These are phyloP conservation scores for Arge pagana DNA, from an alignment of 2,888 invertebrate genomes.

Conservation along the genomic window DNA sequence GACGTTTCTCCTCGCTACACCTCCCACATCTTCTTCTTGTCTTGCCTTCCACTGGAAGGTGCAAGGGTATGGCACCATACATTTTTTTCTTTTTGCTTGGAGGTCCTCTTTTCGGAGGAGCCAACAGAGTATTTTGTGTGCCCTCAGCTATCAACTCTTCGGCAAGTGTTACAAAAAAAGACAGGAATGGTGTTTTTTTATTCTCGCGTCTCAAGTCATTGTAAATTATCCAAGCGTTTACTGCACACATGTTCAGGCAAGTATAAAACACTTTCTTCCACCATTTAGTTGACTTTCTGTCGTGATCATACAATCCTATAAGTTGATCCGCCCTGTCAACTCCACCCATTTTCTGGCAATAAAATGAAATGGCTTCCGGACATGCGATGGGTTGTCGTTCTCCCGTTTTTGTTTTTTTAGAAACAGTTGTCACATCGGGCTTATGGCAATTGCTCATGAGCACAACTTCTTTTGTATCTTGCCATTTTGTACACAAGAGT, in stretches of 20 bases:
- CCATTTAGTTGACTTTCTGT: conserved; percentile 44
- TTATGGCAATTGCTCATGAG: conserved; percentile 37
- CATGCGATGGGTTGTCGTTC: conserved; percentile 33
- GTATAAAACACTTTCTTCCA: conserved; percentile 44
- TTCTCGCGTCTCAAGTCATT: conserved; percentile 19
- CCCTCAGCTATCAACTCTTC: conserved; percentile 26
- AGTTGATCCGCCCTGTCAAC: conserved; percentile 43
- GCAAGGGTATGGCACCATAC: conserved; percentile 25
- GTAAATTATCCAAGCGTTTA: conserved; percentile 35
- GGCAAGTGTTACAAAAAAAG: conserved; percentile 25
- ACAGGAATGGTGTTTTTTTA: conserved; percentile 22
- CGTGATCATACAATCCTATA: conserved; percentile 35
- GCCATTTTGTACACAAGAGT: conserved; percentile 43
- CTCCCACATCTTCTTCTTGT: conserved; percentile 24
- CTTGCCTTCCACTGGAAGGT: conserved; percentile 25
- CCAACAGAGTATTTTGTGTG: conserved; percentile 16
- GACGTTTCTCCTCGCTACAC: conserved; percentile 14
- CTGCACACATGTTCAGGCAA: conserved; percentile 38
- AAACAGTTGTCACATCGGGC: conserved; percentile 28
- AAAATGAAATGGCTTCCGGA: conserved; percentile 37
- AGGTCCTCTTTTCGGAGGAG: conserved; percentile 21
- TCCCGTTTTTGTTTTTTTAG: conserved; percentile 36
- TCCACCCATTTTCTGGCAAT: conserved; percentile 43
- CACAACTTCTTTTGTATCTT: conserved; percentile 36
- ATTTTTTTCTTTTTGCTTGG: conserved; percentile 15